Evolutionary conservation across 2,888 invertebrate genomes (phyloP).

Genomic region (Protonemura montana): DNA sequence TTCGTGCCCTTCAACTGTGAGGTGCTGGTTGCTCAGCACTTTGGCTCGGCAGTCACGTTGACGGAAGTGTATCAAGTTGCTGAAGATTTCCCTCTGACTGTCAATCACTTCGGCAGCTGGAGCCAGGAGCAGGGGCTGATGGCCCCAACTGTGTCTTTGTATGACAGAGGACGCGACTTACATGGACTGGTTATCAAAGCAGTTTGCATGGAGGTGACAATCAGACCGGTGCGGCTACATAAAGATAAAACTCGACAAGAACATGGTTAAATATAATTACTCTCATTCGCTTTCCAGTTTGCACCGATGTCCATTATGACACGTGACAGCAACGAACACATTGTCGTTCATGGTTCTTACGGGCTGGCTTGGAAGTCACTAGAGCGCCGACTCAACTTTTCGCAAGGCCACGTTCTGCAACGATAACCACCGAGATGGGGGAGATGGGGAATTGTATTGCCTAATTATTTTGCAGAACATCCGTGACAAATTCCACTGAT

Average conservation of each 20-base stretch:
- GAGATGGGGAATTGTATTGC: no score
- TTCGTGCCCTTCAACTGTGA: constrained; percentile 44
- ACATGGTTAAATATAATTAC: no score
- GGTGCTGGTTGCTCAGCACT: constrained; percentile 37
- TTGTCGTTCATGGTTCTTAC: not conserved
- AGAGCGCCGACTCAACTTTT: constrained; percentile 15
- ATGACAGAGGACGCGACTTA: not conserved
- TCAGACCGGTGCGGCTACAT: no score
- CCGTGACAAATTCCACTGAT: not conserved
- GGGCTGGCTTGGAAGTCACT: not conserved
- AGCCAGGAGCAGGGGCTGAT: not conserved
- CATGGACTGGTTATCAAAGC: not conserved
- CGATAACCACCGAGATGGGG: not conserved
- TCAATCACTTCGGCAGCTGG: constrained; percentile 39
- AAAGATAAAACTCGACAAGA: no score
- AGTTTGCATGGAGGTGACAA: not conserved
- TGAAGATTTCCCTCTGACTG: constrained; percentile 8
- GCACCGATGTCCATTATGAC: not conserved
- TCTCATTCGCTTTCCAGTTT: not conserved
- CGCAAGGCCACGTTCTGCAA: not conserved
- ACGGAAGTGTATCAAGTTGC: constrained; percentile 40
- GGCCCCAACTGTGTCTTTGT: not conserved
- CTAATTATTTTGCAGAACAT: not conserved
- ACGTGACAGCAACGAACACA: not conserved
- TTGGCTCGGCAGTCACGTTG: not conserved